These are phyloP conservation scores for Leptinotarsa defecta DNA, from an alignment of 1,140 invertebrate species.

Conservation along the genomic window DNA sequence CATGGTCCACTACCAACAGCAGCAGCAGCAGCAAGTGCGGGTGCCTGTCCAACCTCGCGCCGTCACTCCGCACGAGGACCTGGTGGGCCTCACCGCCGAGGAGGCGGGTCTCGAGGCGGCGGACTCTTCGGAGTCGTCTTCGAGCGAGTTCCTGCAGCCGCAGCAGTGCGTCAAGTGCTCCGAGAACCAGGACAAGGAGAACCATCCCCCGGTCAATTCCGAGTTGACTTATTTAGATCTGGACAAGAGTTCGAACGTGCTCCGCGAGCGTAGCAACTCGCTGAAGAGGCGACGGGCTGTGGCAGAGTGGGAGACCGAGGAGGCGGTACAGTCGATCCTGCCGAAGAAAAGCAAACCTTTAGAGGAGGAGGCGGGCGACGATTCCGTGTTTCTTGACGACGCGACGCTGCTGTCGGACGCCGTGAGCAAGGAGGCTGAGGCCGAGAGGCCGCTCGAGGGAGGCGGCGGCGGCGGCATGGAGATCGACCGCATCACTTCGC, in stretches of 20 bases:
- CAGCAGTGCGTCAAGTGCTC: constrained; percentile 50
- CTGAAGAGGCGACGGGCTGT: constrained; percentile 59
- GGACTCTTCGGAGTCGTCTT: constrained; percentile 35
- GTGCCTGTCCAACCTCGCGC: constrained; percentile 39
- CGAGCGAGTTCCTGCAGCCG: constrained; percentile 39
- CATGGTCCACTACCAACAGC: constrained; percentile 57
- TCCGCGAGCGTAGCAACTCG: constrained; percentile 47
- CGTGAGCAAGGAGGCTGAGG: constrained; percentile 50
- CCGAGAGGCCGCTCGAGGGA: constrained; percentile 23
- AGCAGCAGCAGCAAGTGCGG: constrained; percentile 34
- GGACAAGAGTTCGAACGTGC: constrained; percentile 54
- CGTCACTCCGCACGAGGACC: constrained; percentile 40
- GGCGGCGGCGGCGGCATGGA: constrained; percentile 56
- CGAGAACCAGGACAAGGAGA: constrained; percentile 53
- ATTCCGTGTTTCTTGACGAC: constrained; percentile 57
- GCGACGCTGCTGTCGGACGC: constrained; percentile 52
- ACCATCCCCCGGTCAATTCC: constrained; percentile 53
- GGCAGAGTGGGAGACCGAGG: constrained; percentile 61
- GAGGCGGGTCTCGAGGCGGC: constrained; percentile 52
- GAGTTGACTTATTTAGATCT: constrained; percentile 59
- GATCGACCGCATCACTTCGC: constrained; percentile 62
- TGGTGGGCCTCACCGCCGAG: constrained; percentile 54
- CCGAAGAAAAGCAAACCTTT: constrained; percentile 55
- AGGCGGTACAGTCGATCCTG: constrained; percentile 59
- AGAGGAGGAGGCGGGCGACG: constrained; percentile 52